Conservation (phyloP, 2,113 vertebrate species). For the Collichthys lucidus region DNA sequence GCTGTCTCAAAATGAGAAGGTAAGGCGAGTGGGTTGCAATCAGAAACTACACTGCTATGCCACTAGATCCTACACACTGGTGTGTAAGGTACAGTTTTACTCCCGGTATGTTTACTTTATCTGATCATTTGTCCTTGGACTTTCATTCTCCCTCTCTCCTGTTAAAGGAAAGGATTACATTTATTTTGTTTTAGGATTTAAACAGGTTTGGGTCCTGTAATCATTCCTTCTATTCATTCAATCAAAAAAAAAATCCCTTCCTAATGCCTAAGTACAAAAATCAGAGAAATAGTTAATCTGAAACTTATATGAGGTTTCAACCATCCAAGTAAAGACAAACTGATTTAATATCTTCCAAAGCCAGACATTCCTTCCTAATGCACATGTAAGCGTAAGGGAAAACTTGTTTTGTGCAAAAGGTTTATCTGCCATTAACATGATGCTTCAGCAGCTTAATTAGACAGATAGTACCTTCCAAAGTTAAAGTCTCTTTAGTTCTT, state of each 20-base stretch:
- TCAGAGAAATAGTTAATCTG: neutral
- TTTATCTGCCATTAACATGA: no score
- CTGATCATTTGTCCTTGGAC: neutral
- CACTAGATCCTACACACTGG: no score
- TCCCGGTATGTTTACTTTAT: neutral
- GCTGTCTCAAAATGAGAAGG: no score
- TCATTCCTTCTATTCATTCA: neutral
- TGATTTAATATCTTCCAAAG: neutral
- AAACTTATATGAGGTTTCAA: neutral
- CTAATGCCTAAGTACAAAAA: neutral
- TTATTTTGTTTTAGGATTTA: no score
- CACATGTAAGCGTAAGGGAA: no score
- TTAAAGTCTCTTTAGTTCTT: neutral
- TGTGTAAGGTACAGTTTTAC: neutral
- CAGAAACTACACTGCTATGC: no score
- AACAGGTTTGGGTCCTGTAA: neutral
- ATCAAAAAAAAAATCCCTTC: neutral
- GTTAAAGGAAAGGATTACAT: no score
- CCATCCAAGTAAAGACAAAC: neutral
- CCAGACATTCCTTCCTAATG: no score
- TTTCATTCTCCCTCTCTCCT: neutral
- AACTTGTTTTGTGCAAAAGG: neutral
- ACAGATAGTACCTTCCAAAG: no score
- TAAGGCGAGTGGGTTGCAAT: no score
- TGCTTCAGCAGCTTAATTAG: no score